Conservation (phyloP, 2,888 invertebrate species). For the Orthonevra nobilis region DNA sequence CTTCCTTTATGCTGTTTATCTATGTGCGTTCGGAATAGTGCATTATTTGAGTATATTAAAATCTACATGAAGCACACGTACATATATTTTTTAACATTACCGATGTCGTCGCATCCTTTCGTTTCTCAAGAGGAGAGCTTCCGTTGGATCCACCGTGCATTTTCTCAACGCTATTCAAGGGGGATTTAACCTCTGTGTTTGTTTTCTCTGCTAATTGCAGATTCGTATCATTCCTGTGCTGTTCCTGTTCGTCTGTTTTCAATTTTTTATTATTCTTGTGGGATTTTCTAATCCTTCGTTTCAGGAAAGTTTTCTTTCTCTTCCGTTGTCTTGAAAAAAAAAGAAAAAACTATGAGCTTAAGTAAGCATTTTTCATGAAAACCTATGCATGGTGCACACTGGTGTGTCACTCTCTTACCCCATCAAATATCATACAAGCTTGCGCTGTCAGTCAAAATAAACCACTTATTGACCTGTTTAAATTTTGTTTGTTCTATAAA, state of each 20-base stretch:
- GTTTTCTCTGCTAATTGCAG: conserved; percentile 62
- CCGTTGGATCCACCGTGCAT: too few relatives aligned
- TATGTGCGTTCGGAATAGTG: conserved; percentile 21
- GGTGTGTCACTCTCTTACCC: too few relatives aligned
- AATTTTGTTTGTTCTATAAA: too few relatives aligned
- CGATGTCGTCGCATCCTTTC: conserved; percentile 37
- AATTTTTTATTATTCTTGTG: background rate
- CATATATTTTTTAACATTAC: conserved; percentile 19
- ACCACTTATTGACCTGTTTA: too few relatives aligned
- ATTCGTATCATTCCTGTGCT: conserved; percentile 30
- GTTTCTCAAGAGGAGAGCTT: too few relatives aligned
- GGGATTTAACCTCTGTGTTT: conserved; percentile 37
- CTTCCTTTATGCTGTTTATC: conserved; percentile 11
- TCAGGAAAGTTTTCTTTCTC: conserved; percentile 35
- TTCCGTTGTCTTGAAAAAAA: conserved; percentile 17
- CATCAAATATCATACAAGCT: too few relatives aligned
- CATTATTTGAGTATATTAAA: conserved; percentile 40
- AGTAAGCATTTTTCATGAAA: conserved; percentile 3
- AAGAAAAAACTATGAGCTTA: background rate
- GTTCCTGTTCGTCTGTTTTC: conserved; percentile 9
- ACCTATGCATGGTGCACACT: background rate
- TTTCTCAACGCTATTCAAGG: conserved; percentile 18
- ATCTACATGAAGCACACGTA: conserved; percentile 26
- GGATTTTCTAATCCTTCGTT: conserved; percentile 49
- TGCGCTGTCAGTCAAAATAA: too few relatives aligned